phyloP scores from a whole-genome alignment of 2,113 vertebrate genomes.

The Theropithecus gelada region DNA sequence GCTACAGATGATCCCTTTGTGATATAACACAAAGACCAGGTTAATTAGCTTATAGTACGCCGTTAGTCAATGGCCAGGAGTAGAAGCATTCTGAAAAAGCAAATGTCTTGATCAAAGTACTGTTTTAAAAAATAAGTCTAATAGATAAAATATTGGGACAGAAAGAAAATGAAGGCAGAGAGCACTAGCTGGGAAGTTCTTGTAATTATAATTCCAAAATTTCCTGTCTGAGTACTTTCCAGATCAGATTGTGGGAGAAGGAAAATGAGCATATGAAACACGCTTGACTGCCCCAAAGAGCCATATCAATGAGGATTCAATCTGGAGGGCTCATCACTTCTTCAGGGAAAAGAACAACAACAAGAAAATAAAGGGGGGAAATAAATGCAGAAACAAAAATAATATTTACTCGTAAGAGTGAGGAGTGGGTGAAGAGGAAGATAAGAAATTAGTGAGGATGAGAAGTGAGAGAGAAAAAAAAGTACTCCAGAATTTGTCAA shows the following conservation, averaged over 20 bases:
- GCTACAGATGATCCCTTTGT: neutral
- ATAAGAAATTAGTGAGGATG: neutral
- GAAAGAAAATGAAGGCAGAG: neutral
- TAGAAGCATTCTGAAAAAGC: neutral
- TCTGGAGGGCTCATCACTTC: neutral
- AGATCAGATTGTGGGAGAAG: neutral
- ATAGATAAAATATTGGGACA: neutral
- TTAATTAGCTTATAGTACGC: neutral
- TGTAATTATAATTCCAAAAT: neutral
- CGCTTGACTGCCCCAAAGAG: neutral
- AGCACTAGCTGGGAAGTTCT: neutral
- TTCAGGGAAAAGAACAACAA: neutral
- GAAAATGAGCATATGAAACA: accelerated
- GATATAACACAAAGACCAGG: neutral
- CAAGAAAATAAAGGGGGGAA: accelerated
- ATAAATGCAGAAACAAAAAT: neutral
- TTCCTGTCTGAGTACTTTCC: no score
- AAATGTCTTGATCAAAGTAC: neutral
- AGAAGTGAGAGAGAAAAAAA: neutral
- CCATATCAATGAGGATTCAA: no score
- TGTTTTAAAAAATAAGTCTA: neutral
- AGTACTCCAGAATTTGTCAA: neutral
- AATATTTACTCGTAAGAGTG: neutral
- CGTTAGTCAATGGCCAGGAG: neutral
- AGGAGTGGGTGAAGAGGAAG: neutral